Evolutionary conservation across 2,113 vertebrate genomes (phyloP), one percentile per base, ranked within the genome.

Genomic region (Nematolebias whitei): DNA sequence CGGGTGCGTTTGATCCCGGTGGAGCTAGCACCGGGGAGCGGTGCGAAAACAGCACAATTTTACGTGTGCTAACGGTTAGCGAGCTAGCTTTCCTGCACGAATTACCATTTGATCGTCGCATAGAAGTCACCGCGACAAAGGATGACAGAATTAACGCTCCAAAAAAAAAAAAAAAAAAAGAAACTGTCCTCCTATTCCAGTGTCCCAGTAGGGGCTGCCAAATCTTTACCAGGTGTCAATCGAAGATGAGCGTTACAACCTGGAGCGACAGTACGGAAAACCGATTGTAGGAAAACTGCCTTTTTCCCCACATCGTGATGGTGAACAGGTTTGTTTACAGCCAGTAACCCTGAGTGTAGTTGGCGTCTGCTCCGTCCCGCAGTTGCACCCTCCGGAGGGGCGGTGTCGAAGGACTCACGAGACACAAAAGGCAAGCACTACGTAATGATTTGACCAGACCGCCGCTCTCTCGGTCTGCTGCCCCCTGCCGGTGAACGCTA

Each of bases 351-450:
- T n/a, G 63, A 70, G 24, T 69, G 82, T 9, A 51, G 69, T 44
- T 58, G 45, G 44, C 51, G 49, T 53, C 63, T 67, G 12, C 54
- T 12, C 50, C 13, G 60, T 50, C 40, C 69, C 76, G 64, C 80
- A 74, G 82, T 79, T 80, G 80, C 80, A 66, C 77, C 83, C 78
- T 69, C 62, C 44, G 76, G 84, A 86, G 84, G 87, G 91, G 91
- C 87, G 90, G 90, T 74, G 91, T 88, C 89, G 79, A 64, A 60
- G 20, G 41, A 69, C 82, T 85, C 88, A 87, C 80, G 53, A 81
- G 81, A 84, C 63, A 90, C 78, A 90, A 91, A 83, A 85, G 82
- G 62, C 62, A 78, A n/a, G 78, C 81, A 84, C 89, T 84, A 94
- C 93, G 92, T 93, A 71, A 93, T 92, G 62, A 45, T 62, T 78